These are phyloP conservation scores for Drosophila merina DNA, from an alignment of 2,888 invertebrate species.

Conservation along the genomic window DNA sequence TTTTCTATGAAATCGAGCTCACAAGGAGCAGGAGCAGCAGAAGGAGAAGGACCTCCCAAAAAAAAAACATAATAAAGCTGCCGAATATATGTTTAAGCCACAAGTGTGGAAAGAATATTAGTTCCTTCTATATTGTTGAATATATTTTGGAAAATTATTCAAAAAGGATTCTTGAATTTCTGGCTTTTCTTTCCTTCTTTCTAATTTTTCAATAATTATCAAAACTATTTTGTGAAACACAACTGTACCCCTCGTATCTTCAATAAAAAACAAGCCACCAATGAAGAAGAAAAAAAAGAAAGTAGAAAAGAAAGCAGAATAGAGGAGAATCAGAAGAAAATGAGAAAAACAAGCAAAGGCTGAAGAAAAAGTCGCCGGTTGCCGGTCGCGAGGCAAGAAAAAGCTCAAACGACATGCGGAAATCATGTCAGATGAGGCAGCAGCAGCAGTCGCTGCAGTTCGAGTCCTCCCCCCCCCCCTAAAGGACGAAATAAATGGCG, in stretches of 20 bases:
- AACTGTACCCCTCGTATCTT: slow-evolving; percentile 6
- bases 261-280: not conserved
- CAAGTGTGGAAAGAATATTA: not conserved
- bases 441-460: slow-evolving; percentile 40
- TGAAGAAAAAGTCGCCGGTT: slow-evolving; percentile 43
- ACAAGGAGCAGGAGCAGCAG: slow-evolving; percentile 40
- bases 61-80: slow-evolving; percentile 13
- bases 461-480: too few species aligned
- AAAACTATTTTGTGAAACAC: slow-evolving; percentile 4
- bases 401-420: slow-evolving; percentile 76
- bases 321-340: slow-evolving; percentile 3
- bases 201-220: not conserved
- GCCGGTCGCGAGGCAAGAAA: slow-evolving; percentile 28
- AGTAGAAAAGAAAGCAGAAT: slow-evolving; percentile 29
- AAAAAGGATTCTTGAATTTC: too few species aligned
- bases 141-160: too few species aligned
- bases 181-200: too few species aligned
- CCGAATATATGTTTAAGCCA: not conserved
- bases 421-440: slow-evolving; percentile 78
- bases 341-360: slow-evolving; percentile 32
- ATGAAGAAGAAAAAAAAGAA: not conserved
- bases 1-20: slow-evolving; percentile 68
- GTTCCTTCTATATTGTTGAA: not conserved
- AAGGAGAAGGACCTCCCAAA: slow-evolving; percentile 27
- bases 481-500: slow-evolving; percentile 58